phyloP scores from a whole-genome alignment of 2,888 invertebrate species.

The Agonopterix subpropinquella region DNA sequence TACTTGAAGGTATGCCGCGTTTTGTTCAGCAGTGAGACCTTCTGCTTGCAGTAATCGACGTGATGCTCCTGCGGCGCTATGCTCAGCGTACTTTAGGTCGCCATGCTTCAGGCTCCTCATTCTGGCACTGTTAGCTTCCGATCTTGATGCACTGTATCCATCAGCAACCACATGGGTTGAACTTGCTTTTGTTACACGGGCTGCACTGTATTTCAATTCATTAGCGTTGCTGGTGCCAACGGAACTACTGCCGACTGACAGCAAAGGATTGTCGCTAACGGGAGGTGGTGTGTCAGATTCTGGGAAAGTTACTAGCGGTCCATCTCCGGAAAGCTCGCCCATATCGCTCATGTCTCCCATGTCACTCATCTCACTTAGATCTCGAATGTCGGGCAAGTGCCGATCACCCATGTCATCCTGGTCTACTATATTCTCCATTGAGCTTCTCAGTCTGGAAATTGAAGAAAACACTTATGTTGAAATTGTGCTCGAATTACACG shows the following conservation, averaged over 20 bases:
- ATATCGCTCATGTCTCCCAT: constrained; percentile 70
- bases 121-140: constrained; percentile 63
- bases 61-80: constrained; percentile 85
- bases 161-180: constrained; percentile 87
- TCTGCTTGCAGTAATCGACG: constrained; percentile 88
- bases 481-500: background rate
- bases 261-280: constrained; percentile 57
- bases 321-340: constrained; percentile 62
- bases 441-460: constrained; percentile 78
- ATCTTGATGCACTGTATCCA: constrained; percentile 84
- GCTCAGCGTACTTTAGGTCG: constrained; percentile 88
- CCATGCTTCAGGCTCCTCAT: constrained; percentile 83
- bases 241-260: constrained; percentile 57
- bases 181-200: constrained; percentile 84
- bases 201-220: constrained; percentile 89
- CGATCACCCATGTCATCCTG: constrained; percentile 69
- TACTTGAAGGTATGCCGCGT: constrained; percentile 88
- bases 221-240: constrained; percentile 72
- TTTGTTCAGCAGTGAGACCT: constrained; percentile 90
- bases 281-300: constrained; percentile 85
- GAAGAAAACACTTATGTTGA: background rate
- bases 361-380: constrained; percentile 65
- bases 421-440: constrained; percentile 87
- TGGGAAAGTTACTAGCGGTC: constrained; percentile 88
- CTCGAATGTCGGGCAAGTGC: constrained; percentile 64